phyloP scores from a whole-genome alignment of 1,140 invertebrate species.

The Drosophila asahinai region DNA sequence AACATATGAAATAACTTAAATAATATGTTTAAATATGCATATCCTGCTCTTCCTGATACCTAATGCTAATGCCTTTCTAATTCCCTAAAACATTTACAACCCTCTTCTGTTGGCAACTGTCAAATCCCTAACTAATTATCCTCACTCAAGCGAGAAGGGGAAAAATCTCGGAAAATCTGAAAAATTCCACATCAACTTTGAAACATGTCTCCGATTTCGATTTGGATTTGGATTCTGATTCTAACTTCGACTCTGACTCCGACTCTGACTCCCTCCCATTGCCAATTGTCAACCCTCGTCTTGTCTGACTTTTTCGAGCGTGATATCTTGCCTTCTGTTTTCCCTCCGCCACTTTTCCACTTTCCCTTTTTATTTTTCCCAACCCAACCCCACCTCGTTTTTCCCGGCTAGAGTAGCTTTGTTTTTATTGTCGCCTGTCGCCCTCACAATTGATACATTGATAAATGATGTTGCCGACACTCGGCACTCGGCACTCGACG shows the following conservation, averaged over 20 bases:
- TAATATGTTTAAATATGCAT: too few species aligned
- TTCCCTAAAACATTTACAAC: not conserved
- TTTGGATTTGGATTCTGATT: constrained; percentile 5
- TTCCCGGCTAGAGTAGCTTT: constrained; percentile 32
- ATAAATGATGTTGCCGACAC: constrained; percentile 72
- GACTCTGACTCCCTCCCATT: constrained; percentile 8
- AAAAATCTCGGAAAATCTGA: constrained; percentile 19
- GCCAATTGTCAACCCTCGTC: constrained; percentile 52
- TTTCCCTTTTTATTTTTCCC: not conserved
- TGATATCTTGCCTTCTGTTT: constrained; percentile 21
- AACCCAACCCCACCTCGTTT: not conserved
- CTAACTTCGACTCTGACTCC: constrained; percentile 12
- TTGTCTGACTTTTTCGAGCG: constrained; percentile 16
- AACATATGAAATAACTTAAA: too few species aligned
- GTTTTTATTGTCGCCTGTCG: constrained; percentile 76
- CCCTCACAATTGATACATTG: constrained; percentile 71
- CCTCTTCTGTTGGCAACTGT: constrained; percentile 2
- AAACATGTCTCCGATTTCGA: constrained; percentile 32
- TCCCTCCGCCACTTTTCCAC: not conserved
- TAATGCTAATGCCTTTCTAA: constrained; percentile 4
- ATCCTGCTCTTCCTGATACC: too few species aligned
- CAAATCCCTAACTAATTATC: constrained; percentile 33
- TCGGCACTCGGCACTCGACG: constrained; percentile 37
- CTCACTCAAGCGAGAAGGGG: constrained; percentile 7
- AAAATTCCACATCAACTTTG: constrained; percentile 30